A percentile compares a stretch with the other conserved stretches of the same genome.
These are phyloP conservation scores for Saccostrea echinata DNA, from an alignment of 1,140 invertebrate genomes.

Conservation along the genomic window DNA sequence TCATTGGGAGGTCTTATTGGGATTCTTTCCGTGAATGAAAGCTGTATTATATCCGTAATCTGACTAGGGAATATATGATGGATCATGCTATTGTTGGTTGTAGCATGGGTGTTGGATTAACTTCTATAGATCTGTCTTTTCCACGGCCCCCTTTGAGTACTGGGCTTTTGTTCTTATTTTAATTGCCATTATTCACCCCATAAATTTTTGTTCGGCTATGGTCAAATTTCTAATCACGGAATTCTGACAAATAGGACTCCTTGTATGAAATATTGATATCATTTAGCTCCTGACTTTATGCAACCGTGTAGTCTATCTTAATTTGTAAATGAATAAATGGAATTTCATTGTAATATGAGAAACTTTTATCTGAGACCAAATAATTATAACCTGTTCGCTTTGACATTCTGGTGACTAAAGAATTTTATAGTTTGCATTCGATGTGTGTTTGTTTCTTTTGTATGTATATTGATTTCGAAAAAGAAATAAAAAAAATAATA, in stretches of 20 bases:
- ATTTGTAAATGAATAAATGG: background rate
- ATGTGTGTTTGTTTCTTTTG: no score
- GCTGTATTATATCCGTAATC: background rate
- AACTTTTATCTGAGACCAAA: background rate
- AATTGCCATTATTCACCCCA: conserved; percentile 2
- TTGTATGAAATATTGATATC: conserved; percentile 5
- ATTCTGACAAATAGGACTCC: background rate
- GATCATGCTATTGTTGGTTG: background rate
- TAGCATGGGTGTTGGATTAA: conserved; percentile 2
- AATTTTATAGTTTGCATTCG: background rate
- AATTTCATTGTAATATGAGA: background rate
- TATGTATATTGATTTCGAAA: no score
- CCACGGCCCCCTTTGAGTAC: background rate
- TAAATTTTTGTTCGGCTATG: background rate
- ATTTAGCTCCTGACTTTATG: background rate
- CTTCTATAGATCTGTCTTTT: background rate
- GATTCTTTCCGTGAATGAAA: background rate
- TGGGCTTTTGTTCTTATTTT: conserved; percentile 21
- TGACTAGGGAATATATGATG: conserved; percentile 10
- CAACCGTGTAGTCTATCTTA: background rate
- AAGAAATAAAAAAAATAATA: no score
- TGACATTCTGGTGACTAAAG: background rate
- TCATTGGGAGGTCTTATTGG: background rate
- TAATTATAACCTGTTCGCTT: background rate
- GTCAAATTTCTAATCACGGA: conserved; percentile 25